Evolutionary conservation across 1,140 invertebrate genomes (phyloP).

Genomic region (Nymphalis io): DNA sequence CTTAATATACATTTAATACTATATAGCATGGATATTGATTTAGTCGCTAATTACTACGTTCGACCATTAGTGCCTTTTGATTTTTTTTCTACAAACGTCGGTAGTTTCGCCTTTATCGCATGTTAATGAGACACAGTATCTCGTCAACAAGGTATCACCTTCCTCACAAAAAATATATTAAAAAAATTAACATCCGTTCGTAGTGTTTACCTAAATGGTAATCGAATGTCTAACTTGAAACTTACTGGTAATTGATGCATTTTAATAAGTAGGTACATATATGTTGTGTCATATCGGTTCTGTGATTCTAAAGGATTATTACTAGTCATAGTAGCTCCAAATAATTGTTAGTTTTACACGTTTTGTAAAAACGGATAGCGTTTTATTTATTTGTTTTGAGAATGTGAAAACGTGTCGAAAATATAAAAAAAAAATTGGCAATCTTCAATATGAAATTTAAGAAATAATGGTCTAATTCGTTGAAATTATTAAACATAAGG

Average conservation of each 20-base stretch:
- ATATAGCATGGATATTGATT: not conserved
- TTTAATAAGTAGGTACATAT: conserved; percentile 21
- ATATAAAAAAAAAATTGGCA: no score
- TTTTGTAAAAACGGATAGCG: not conserved
- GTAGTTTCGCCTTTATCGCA: conserved; percentile 15
- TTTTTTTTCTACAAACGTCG: conserved; percentile 23
- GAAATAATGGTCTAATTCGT: no score
- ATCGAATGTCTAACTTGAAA: conserved; percentile 8
- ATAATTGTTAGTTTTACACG: no score
- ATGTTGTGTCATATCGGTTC: conserved; percentile 4
- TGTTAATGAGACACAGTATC: conserved; percentile 17
- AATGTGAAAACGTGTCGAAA: no score
- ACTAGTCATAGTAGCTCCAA: no score
- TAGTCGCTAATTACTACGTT: not conserved
- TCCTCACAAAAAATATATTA: conserved; percentile 28
- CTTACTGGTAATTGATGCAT: conserved; percentile 10
- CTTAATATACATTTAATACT: no score
- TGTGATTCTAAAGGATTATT: no score
- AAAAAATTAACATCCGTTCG: conserved; percentile 30
- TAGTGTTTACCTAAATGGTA: conserved; percentile 10
- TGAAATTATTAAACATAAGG: not conserved
- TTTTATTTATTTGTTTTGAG: no score
- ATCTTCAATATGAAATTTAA: no score
- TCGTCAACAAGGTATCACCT: conserved; percentile 27
- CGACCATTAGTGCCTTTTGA: not conserved